A percentile compares a stretch with the other conserved stretches of the same genome.
These are phyloP conservation scores for Moxostoma hubbsi DNA, from an alignment of 2,797 vertebrate species.

Conservation along the genomic window DNA sequence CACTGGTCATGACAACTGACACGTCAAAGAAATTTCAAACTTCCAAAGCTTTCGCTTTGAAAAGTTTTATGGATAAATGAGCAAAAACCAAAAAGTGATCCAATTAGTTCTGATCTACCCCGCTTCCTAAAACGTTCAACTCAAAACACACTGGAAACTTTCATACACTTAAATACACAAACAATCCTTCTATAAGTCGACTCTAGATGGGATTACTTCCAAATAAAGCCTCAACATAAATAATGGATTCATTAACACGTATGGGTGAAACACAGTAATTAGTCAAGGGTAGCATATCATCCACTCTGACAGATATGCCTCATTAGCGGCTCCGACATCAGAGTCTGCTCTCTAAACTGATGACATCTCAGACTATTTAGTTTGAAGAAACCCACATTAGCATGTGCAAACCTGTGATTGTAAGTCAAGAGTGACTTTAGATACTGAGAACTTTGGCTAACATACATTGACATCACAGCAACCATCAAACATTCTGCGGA, in stretches of 20 bases:
- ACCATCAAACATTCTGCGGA: background rate
- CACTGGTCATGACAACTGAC: too few species aligned
- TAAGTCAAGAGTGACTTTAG: slow-evolving; percentile 11
- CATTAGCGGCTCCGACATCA: slow-evolving; percentile 63
- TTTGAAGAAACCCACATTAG: slow-evolving; percentile 12
- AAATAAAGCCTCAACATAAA: slow-evolving; percentile 65
- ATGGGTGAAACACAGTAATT: slow-evolving; percentile 65
- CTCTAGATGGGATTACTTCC: slow-evolving; percentile 55
- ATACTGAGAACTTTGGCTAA: background rate
- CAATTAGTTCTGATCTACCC: too few species aligned
- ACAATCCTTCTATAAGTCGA: slow-evolving; percentile 36
- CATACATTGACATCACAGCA: background rate
- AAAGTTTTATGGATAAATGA: too few species aligned
- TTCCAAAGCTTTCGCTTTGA: too few species aligned
- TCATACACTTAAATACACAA: slow-evolving; percentile 1
- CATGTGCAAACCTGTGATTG: slow-evolving; percentile 7
- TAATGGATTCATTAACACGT: slow-evolving; percentile 74
- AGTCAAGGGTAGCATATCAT: slow-evolving; percentile 67
- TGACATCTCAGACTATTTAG: slow-evolving; percentile 43
- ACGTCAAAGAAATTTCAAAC: too few species aligned
- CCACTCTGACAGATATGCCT: slow-evolving; percentile 68
- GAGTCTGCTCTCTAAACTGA: slow-evolving; percentile 36
- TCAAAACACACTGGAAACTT: background rate
- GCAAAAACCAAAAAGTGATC: too few species aligned
- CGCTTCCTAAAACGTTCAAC: background rate